A percentile compares a stretch with the other conserved stretches of the same genome.
Evolutionary conservation across 2,888 invertebrate species (phyloP).

Genomic region (Dynastes tityus): DNA sequence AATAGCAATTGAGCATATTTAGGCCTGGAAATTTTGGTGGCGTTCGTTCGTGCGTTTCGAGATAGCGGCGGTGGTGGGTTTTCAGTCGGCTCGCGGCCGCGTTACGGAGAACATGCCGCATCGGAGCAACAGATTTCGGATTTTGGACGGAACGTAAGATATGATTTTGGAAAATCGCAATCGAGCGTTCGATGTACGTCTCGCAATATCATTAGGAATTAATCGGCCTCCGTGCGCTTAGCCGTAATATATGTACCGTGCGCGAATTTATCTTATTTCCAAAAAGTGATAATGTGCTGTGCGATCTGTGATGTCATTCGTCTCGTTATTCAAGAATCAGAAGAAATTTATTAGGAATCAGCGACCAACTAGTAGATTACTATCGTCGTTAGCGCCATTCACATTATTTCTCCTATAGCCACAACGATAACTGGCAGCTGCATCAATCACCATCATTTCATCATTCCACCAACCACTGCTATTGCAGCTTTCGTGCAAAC

Average conservation of each 20-base stretch:
- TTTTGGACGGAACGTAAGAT: slow-evolving; percentile 55
- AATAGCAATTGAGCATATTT: slow-evolving; percentile 9
- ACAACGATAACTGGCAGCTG: slow-evolving; percentile 6
- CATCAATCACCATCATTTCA: slow-evolving; percentile 26
- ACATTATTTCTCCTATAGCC: neutral
- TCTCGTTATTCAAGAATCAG: slow-evolving; percentile 28
- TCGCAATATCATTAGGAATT: slow-evolving; percentile 8
- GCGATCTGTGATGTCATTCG: slow-evolving; percentile 38
- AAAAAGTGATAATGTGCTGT: slow-evolving; percentile 43
- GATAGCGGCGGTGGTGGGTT: slow-evolving; percentile 31
- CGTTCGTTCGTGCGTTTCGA: slow-evolving; percentile 40
- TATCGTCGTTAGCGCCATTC: neutral
- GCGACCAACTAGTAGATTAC: slow-evolving; percentile 15
- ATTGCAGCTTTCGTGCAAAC: slow-evolving; percentile 12
- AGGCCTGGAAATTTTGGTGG: slow-evolving; percentile 39
- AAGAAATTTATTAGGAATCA: slow-evolving; percentile 27
- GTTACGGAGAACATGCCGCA: slow-evolving; percentile 57
- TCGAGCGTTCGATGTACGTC: slow-evolving; percentile 18
- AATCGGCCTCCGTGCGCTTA: slow-evolving; percentile 27
- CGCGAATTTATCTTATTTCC: slow-evolving; percentile 19
- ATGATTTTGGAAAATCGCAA: slow-evolving; percentile 31
- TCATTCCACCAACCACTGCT: slow-evolving; percentile 14
- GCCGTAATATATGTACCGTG: slow-evolving; percentile 19
- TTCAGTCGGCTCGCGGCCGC: slow-evolving; percentile 58
- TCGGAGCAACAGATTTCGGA: slow-evolving; percentile 53